Base-by-base conservation (phyloP, 2,113 vertebrate genomes). In the Serilophus lunatus region DNA sequence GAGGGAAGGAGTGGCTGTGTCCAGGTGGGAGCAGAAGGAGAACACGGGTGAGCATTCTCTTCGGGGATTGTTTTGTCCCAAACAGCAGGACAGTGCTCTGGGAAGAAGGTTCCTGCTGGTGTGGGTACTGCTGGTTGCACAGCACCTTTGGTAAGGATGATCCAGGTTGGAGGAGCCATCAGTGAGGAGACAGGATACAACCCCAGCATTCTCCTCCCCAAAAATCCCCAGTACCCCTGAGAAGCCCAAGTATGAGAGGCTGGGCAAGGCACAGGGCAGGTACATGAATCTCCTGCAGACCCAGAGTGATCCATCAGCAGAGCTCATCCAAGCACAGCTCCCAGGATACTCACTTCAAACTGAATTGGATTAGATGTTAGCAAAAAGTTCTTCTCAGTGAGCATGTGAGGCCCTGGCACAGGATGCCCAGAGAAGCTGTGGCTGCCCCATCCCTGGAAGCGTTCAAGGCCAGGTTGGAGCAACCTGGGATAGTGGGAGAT, bases 161-260 rank as follows among this genome's bases (percentile, higher is more conserved):
- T 29, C 47, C 80, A 33, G 45, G 64, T 9, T 33, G 22, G 24
- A 59, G 45, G 44, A 75, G 72, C 31, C 38, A 0, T 8, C 56
- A 3, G 31, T 3, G 28, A 8, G 38, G 35, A 31, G 16, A 23
- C 7, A 7, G 24, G 13, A 12, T 13, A 25, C 2, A 1, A 3
- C 22, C 24, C 18, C 0, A 1, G 13, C 33, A 3, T 18, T 23
- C 29, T 60, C 13, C 36, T n/a, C 12, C 49, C n/a, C 74, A 31
- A 12, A 40, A 65, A 20, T 1, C 3, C n/a, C n/a, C 44, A 2
- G 60, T 3, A 26, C 36, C 57, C 42, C 7, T 0, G 0, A 53
- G 36, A 24, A 60, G 35, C 57, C 53, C 4, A 0, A 18, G 33
- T 17, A 54, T 18, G 25, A 26, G 25, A 18, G 36, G 50, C 26